These are phyloP conservation scores for Dendrolimus pini DNA, from an alignment of 2,888 invertebrate genomes.

Conservation along the genomic window DNA sequence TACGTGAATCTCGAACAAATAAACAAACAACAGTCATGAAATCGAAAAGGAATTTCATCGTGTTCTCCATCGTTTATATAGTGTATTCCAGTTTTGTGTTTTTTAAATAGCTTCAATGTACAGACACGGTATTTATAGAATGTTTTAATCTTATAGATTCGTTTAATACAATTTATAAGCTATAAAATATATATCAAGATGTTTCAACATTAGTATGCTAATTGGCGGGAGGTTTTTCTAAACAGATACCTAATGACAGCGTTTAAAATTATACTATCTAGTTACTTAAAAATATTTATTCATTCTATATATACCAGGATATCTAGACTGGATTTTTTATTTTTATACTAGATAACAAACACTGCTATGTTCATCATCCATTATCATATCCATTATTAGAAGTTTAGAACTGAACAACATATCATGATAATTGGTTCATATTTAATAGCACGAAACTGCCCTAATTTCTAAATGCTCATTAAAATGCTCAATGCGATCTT, in stretches of 20 bases:
- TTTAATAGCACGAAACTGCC: too few species aligned
- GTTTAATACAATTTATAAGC: not conserved
- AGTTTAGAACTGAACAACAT: too few species aligned
- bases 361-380: not conserved
- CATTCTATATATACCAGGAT: not conserved
- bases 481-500: too few species aligned
- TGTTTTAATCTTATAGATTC: not conserved
- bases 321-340: not conserved
- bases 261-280: not conserved
- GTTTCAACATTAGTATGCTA: not conserved
- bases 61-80: too few species aligned
- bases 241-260: not conserved
- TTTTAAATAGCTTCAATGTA: too few species aligned
- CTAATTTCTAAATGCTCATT: too few species aligned
- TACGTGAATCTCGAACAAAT: too few species aligned
- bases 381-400: not conserved
- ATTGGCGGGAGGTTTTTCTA: not conserved
- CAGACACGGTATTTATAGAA: too few species aligned
- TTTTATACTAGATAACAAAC: not conserved
- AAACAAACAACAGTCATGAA: too few species aligned
- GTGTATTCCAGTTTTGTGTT: too few species aligned
- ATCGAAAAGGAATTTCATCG: too few species aligned
- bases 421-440: too few species aligned
- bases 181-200: constrained; percentile 1
- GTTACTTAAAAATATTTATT: not conserved